These are phyloP conservation scores for Cataglyphis rosenhaueri DNA, from an alignment of 2,888 invertebrate genomes.

Conservation along the genomic window DNA sequence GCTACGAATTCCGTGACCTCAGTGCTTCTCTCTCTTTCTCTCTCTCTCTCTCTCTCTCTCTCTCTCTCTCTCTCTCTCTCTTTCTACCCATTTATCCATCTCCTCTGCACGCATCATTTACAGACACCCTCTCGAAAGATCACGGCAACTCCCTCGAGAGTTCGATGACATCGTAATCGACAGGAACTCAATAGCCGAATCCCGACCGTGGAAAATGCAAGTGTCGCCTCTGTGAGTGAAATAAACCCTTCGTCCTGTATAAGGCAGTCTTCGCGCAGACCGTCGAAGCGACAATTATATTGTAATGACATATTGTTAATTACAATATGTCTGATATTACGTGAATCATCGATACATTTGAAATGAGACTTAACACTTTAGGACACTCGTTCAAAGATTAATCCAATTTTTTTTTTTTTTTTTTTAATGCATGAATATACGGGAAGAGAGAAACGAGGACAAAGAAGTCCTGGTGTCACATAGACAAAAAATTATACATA, in stretches of 20 bases:
- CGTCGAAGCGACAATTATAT: background rate
- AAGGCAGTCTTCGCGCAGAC: background rate
- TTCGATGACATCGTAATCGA: constrained; percentile 66
- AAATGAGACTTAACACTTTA: constrained; percentile 12
- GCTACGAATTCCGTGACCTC: constrained; percentile 57
- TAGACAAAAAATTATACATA: background rate
- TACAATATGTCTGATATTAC: background rate
- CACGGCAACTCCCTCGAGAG: constrained; percentile 53
- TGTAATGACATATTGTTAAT: too few species aligned
- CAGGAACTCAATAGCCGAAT: constrained; percentile 42
- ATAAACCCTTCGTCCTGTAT: constrained; percentile 20
- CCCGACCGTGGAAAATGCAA: constrained; percentile 56
- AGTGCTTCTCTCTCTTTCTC: background rate
- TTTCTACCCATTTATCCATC: background rate
- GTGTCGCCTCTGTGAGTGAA: constrained; percentile 17
- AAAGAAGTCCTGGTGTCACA: background rate
- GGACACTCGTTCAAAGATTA: background rate
- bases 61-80: background rate
- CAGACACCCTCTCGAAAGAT: constrained; percentile 52
- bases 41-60: background rate
- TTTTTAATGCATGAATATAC: background rate
- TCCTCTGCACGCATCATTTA: constrained; percentile 54
- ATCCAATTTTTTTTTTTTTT: background rate
- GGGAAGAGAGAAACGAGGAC: background rate
- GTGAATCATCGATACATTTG: constrained; percentile 24